phyloP scores from a whole-genome alignment of 2,888 invertebrate species.

The Tinea pellionella region DNA sequence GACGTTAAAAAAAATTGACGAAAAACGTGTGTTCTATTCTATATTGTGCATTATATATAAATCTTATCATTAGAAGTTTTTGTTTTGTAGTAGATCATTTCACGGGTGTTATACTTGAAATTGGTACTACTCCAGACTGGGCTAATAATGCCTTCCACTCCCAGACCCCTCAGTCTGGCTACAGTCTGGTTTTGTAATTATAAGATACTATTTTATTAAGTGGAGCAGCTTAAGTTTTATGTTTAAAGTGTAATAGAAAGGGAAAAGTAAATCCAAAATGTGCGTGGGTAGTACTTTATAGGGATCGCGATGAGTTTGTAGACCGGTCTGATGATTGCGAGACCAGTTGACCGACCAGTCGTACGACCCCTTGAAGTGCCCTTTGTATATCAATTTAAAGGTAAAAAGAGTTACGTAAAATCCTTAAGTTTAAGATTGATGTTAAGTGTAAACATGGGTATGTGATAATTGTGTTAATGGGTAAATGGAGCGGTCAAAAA shows the following conservation, averaged over 20 bases:
- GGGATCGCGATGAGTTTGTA: conserved; percentile 18
- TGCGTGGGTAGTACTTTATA: conserved; percentile 1
- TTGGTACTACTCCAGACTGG: too few species aligned
- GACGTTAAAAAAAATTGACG: too few species aligned
- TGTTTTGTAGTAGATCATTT: too few species aligned
- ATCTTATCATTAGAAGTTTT: too few species aligned
- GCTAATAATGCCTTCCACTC: too few species aligned
- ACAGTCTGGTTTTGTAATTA: too few species aligned
- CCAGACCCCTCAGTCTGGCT: too few species aligned
- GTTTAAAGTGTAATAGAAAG: background rate
- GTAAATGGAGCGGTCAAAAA: conserved; percentile 39
- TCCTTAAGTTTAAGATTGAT: conserved; percentile 34
- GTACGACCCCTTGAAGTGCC: conserved; percentile 27
- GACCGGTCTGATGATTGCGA: conserved; percentile 10
- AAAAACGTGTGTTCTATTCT: too few species aligned
- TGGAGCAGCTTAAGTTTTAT: background rate
- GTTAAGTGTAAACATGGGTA: conserved; percentile 21
- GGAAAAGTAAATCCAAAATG: background rate
- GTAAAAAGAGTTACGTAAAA: conserved; percentile 38
- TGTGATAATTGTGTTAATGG: conserved; percentile 47
- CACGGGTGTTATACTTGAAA: too few species aligned
- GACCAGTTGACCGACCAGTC: background rate
- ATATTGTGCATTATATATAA: too few species aligned
- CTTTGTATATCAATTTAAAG: conserved; percentile 44
- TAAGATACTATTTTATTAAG: too few species aligned